Evolutionary conservation across 2,888 invertebrate species (phyloP).

Genomic region (Hetaerina titia): DNA sequence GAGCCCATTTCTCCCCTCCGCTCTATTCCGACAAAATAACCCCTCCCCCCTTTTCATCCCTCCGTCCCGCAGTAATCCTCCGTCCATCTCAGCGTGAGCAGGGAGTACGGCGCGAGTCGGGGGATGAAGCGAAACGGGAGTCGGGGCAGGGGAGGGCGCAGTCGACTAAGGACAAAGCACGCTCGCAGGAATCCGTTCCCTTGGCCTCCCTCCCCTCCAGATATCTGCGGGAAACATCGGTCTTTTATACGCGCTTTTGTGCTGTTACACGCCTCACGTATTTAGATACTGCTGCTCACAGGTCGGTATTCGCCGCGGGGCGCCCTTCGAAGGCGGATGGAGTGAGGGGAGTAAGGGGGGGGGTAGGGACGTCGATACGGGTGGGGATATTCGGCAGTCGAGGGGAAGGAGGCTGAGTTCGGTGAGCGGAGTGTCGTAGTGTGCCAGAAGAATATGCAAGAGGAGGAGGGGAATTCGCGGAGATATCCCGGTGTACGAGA

Average conservation of each 20-base stretch:
- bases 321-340: neutral
- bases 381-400: neutral
- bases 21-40: neutral
- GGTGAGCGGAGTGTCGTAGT: too few species aligned
- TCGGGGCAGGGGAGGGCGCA: neutral
- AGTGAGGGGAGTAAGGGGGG: neutral
- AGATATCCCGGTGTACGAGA: neutral
- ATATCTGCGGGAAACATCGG: constrained; percentile 43
- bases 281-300: constrained; percentile 19
- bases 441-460: too few species aligned
- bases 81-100: neutral
- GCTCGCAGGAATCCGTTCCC: neutral
- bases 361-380: neutral
- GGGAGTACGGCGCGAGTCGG: neutral
- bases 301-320: neutral
- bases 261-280: neutral
- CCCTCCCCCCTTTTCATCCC: neutral
- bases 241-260: neutral
- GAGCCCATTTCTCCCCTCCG: neutral
- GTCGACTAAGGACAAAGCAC: neutral
- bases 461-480: neutral
- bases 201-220: neutral
- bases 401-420: too few species aligned
- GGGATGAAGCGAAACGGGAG: neutral
- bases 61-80: neutral